phyloP scores from a whole-genome alignment of 2,888 invertebrate species.

The Apodemia zela region DNA sequence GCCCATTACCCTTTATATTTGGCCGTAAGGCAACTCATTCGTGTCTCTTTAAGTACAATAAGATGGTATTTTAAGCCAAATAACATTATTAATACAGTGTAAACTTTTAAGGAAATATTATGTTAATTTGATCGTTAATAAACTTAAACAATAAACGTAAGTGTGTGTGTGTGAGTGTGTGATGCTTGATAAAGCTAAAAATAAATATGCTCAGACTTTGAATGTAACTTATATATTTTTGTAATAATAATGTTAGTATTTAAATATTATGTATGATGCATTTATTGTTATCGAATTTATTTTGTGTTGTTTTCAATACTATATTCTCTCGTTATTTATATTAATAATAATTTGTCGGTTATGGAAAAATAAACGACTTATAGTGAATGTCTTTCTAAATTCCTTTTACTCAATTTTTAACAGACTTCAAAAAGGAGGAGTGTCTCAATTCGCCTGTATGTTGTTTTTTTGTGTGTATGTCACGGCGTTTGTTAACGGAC shows the following conservation, averaged over 20 bases:
- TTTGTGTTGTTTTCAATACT: constrained; percentile 52
- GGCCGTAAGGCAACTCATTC: neutral
- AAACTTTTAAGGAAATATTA: neutral
- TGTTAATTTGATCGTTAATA: neutral
- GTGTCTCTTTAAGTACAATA: neutral
- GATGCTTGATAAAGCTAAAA: constrained; percentile 43
- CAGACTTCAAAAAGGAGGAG: no score
- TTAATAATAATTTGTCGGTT: constrained; percentile 41
- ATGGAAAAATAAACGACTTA: constrained; percentile 37
- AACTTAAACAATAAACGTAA: constrained; percentile 24
- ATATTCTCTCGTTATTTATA: constrained; percentile 49
- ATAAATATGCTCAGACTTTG: constrained; percentile 47
- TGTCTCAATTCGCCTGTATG: no score
- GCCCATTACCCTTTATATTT: no score
- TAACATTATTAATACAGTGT: neutral
- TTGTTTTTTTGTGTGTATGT: no score
- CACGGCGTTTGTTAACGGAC: no score
- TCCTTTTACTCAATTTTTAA: no score
- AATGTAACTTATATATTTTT: constrained; percentile 48
- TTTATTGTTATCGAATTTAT: constrained; percentile 77
- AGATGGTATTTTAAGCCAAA: neutral
- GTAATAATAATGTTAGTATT: constrained; percentile 40
- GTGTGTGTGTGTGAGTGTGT: constrained; percentile 44
- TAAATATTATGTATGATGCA: constrained; percentile 46
- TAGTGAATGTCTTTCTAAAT: constrained; percentile 20